phyloP scores from a whole-genome alignment of 2,113 vertebrate genomes.

The Fulica atra region DNA sequence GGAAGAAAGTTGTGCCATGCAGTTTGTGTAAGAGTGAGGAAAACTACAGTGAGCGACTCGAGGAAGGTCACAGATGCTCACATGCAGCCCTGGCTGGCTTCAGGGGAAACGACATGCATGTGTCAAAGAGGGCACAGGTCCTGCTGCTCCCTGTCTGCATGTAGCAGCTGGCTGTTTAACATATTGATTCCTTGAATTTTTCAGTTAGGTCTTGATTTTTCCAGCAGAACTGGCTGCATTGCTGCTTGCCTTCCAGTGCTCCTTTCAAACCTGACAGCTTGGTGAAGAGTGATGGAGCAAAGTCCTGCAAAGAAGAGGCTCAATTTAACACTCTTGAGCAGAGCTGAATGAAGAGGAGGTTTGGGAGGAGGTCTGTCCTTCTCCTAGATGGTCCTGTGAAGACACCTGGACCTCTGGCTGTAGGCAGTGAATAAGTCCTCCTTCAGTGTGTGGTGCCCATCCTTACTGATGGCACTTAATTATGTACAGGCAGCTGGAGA shows the following conservation, averaged over 20 bases:
- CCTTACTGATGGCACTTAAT: background rate
- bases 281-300: background rate
- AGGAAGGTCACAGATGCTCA: background rate
- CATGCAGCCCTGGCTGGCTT: background rate
- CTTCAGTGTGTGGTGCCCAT: background rate
- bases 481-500: background rate
- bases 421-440: background rate
- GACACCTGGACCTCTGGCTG: background rate
- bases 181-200: background rate
- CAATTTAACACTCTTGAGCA: background rate
- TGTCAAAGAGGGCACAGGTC: background rate
- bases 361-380: background rate
- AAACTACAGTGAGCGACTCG: background rate
- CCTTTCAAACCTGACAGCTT: background rate
- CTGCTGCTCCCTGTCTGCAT: background rate
- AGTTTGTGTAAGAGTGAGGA: background rate
- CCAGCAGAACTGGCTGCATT: background rate
- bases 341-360: background rate
- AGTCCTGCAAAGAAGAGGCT: background rate
- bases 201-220: background rate
- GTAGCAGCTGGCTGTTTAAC: background rate
- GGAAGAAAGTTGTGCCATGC: background rate
- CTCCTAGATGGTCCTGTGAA: background rate
- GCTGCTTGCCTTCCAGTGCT: background rate
- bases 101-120: fast-evolving